A percentile compares a stretch with the other conserved stretches of the same genome.
phyloP scores from a whole-genome alignment of 2,113 vertebrate genomes.

The Lepus americanus region DNA sequence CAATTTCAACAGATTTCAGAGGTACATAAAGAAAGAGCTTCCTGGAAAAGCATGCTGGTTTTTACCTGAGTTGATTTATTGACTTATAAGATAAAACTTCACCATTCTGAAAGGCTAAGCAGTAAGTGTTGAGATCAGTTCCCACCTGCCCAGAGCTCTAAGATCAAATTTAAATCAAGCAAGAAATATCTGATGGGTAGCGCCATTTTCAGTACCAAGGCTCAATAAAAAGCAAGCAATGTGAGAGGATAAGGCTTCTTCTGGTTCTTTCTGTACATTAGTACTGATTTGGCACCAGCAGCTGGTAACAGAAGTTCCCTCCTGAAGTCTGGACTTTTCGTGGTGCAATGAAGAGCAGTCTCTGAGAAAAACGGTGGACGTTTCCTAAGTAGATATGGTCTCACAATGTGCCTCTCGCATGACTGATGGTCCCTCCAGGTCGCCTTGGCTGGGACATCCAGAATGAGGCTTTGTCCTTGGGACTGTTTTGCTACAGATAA shows the following conservation, averaged over 20 bases:
- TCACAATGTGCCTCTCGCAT: slow-evolving; percentile 49
- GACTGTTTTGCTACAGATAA: slow-evolving; percentile 69
- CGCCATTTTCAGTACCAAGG: slow-evolving; percentile 17
- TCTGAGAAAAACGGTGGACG: slow-evolving; percentile 16
- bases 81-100: neutral
- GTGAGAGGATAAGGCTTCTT: slow-evolving; percentile 27
- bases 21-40: neutral
- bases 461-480: slow-evolving; percentile 62
- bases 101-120: neutral
- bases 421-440: slow-evolving; percentile 34
- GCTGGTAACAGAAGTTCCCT: neutral
- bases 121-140: neutral
- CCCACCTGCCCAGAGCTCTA: slow-evolving; percentile 2
- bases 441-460: slow-evolving; percentile 16
- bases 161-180: slow-evolving; percentile 51
- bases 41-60: neutral
- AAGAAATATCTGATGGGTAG: neutral
- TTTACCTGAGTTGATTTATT: slow-evolving; percentile 1
- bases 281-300: slow-evolving; percentile 27
- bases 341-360: neutral
- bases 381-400: slow-evolving; percentile 45
- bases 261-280: neutral
- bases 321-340: neutral
- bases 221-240: slow-evolving; percentile 24
- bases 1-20: slow-evolving; percentile 47